Percentiles rank a stretch among this genome's conserved stretches.
Conservation (phyloP, 1,140 invertebrate genomes). For the Apocrypta bakeri region DNA sequence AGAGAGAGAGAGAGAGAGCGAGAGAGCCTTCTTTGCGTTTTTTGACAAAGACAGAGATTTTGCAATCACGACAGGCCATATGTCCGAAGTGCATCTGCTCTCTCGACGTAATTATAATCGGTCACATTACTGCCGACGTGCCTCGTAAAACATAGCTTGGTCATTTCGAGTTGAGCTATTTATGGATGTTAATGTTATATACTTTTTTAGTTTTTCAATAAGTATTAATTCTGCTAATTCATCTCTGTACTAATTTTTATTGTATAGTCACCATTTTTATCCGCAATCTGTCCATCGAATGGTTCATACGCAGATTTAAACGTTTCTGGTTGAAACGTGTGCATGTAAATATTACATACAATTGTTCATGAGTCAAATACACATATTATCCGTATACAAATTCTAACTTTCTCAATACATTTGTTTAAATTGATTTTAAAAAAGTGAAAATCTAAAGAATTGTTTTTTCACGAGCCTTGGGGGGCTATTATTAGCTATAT, state of each 20-base stretch:
- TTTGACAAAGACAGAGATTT: conserved; percentile 14
- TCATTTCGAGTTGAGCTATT: not conserved
- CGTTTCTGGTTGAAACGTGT: too few species aligned
- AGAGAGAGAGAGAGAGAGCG: too few species aligned
- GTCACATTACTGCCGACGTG: not conserved
- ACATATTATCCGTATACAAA: not conserved
- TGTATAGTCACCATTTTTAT: too few species aligned
- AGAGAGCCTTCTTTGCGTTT: not conserved
- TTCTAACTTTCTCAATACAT: not conserved
- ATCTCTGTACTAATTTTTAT: too few species aligned
- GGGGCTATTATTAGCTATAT: too few species aligned
- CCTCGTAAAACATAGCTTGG: not conserved
- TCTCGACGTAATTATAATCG: conserved; percentile 10
- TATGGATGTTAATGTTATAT: not conserved
- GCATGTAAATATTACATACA: too few species aligned
- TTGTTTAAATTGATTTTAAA: too few species aligned
- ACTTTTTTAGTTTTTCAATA: not conserved
- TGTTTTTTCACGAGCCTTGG: not conserved
- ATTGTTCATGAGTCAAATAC: too few species aligned
- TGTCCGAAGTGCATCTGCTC: conserved; percentile 22
- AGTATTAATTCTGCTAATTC: not conserved
- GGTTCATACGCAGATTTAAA: too few species aligned
- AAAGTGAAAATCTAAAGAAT: not conserved
- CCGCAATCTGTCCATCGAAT: too few species aligned
- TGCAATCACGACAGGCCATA: conserved; percentile 25